Base-by-base conservation (phyloP, 2,797 vertebrate species). In the Cossypha dichroa region DNA sequence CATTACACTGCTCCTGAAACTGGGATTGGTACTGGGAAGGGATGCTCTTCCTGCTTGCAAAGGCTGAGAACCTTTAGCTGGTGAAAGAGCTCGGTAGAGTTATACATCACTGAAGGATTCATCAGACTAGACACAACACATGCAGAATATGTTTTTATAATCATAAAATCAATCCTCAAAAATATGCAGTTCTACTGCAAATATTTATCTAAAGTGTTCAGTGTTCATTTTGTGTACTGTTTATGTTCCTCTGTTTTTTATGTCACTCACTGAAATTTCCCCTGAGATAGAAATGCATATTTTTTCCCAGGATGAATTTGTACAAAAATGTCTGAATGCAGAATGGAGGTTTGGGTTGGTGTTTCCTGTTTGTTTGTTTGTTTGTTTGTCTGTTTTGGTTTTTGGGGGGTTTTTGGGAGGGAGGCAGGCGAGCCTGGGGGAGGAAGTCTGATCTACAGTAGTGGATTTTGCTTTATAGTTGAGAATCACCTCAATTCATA, bases 371-470 rank as follows among this genome's bases (percentile, higher is more conserved):
- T 52, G 9, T 9, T 59, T 11, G 0, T 41, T 15, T 15, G 38
- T 7, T 40, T 15, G 8, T 34, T 18, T 2, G 15, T 5, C 56
- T 41, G 19, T 1, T 45, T 45, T 40, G 4, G 0, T 2, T 23
- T 11, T 5, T 34, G 41, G 10, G 10, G 7, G 9, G 0, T 15
- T 15, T 62, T 62, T 10, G 4, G 10, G 10, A 15, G 6, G 7
- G 4, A 8, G 16, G 4, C 0, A 1, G 5, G 26, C 16, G 16
- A 6, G 14, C 1, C 12, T 5, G 0, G 0, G 5, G 3, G 6
- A 34, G 8, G 14, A 3, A 11, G 4, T 21, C 20, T 29, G 15
- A 70, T 60, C 14, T 59, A 29, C 48, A 67, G 9, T 18, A 28
- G 5, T 49, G 4, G 0, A 18, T 52, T 88, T 68, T 85, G 7